phyloP scores from a whole-genome alignment of 2,888 invertebrate species.

The Cheilosia urbana region DNA sequence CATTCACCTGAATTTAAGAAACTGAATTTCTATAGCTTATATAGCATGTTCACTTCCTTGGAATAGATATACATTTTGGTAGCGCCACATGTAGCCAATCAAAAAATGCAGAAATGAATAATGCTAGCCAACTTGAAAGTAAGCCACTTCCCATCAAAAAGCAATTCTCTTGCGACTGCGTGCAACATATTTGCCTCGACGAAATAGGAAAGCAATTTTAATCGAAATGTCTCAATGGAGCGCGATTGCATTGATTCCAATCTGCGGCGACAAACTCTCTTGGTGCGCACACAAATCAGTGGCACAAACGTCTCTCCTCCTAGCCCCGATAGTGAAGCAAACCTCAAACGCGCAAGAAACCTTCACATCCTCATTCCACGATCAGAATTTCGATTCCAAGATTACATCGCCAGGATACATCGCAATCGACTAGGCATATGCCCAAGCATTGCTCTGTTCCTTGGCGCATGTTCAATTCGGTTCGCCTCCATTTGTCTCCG shows the following conservation, averaged over 20 bases:
- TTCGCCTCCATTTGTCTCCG: slow-evolving; percentile 47
- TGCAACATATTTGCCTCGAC: neutral
- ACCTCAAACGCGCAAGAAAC: slow-evolving; percentile 1
- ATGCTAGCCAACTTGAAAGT: neutral
- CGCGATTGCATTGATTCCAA: slow-evolving; percentile 35
- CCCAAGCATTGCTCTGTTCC: slow-evolving; percentile 1
- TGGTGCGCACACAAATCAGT: slow-evolving; percentile 40
- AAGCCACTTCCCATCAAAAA: neutral
- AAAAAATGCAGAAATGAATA: too few relatives aligned
- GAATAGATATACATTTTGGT: too few relatives aligned
- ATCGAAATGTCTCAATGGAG: slow-evolving; percentile 56
- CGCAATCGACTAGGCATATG: neutral
- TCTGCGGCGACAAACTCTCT: slow-evolving; percentile 41
- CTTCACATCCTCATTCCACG: slow-evolving; percentile 68
- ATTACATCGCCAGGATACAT: slow-evolving; percentile 40
- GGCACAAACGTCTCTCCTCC: slow-evolving; percentile 16
- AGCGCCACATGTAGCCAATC: too few relatives aligned
- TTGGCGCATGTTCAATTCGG: slow-evolving; percentile 51
- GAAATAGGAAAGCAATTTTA: slow-evolving; percentile 3
- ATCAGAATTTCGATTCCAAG: slow-evolving; percentile 47
- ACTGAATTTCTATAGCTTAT: too few relatives aligned
- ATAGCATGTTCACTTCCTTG: too few relatives aligned
- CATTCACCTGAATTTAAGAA: too few relatives aligned
- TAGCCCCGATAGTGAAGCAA: slow-evolving; percentile 17
- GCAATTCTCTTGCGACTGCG: neutral